Evolutionary conservation across 2,113 vertebrate genomes (phyloP).

Genomic region (Craseonycteris thonglongyai): DNA sequence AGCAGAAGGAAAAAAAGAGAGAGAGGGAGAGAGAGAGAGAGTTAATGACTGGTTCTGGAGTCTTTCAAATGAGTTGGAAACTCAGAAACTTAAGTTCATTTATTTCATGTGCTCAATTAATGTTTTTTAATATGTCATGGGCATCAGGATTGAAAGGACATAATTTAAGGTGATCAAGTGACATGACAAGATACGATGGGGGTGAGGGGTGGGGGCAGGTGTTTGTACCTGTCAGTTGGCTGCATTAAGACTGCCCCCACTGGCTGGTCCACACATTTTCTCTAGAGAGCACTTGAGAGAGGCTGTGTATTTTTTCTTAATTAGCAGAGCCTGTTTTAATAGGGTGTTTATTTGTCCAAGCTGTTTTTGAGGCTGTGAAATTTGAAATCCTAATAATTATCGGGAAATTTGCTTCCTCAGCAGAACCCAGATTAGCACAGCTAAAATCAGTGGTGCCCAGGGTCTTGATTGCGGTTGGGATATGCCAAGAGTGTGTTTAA

Average conservation of each 20-base stretch:
- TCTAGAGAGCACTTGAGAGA: background rate
- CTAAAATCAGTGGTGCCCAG: background rate
- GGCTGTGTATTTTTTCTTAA: background rate
- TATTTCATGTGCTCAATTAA: background rate
- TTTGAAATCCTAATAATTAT: constrained; percentile 51
- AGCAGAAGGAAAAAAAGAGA: background rate
- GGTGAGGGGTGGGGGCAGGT: accelerated
- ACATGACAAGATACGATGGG: background rate
- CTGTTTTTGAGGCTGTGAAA: constrained; percentile 17
- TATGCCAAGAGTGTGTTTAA: background rate
- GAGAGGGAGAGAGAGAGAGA: background rate
- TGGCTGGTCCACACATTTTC: background rate
- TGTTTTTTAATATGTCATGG: background rate
- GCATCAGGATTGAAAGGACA: background rate
- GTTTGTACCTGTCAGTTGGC: background rate
- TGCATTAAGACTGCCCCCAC: background rate
- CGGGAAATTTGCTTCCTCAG: constrained; percentile 8
- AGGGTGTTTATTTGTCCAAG: background rate
- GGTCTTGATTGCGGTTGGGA: background rate
- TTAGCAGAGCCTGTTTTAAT: constrained; percentile 18
- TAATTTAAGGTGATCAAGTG: background rate
- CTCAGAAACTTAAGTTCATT: constrained; percentile 2
- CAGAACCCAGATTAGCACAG: background rate
- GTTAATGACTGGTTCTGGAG: background rate
- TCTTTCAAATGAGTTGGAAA: background rate